These are phyloP conservation scores for Urocyon cinereoargenteus DNA, from an alignment of 2,797 vertebrate genomes.

Conservation along the genomic window DNA sequence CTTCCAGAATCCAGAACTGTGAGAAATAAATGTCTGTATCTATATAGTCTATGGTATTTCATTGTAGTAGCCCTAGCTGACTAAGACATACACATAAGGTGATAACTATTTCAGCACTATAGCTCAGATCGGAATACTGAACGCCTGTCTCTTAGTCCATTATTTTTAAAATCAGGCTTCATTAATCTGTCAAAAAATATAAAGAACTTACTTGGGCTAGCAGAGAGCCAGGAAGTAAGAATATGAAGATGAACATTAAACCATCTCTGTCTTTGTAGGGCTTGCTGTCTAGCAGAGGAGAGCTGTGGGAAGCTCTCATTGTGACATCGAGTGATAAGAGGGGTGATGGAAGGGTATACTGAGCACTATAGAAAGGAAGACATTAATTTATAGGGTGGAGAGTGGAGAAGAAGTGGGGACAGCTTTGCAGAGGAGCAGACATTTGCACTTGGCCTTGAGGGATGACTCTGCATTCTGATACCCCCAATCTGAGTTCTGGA, in stretches of 20 bases:
- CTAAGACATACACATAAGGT: background rate
- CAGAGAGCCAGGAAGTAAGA: background rate
- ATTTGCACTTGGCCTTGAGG: background rate
- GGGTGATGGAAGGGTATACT: background rate
- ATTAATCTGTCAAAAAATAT: background rate
- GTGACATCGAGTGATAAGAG: background rate
- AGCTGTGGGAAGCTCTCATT: fast-evolving
- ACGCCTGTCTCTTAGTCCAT: background rate
- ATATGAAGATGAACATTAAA: background rate
- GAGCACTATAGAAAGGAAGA: background rate
- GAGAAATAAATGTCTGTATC: background rate
- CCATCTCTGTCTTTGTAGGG: no score
- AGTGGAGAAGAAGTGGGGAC: background rate
- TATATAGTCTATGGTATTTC: background rate
- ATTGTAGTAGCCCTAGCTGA: background rate
- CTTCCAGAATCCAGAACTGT: background rate
- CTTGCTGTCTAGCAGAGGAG: background rate
- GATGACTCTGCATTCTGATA: background rate
- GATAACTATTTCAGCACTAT: no score
- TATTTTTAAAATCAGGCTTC: background rate
- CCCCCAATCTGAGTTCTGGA: background rate
- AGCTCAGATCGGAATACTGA: no score
- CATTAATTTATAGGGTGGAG: background rate
- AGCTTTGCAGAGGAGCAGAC: background rate
- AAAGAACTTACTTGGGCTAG: background rate